Conservation (phyloP, 2,888 invertebrate genomes). For the Cheilosia urbana region DNA sequence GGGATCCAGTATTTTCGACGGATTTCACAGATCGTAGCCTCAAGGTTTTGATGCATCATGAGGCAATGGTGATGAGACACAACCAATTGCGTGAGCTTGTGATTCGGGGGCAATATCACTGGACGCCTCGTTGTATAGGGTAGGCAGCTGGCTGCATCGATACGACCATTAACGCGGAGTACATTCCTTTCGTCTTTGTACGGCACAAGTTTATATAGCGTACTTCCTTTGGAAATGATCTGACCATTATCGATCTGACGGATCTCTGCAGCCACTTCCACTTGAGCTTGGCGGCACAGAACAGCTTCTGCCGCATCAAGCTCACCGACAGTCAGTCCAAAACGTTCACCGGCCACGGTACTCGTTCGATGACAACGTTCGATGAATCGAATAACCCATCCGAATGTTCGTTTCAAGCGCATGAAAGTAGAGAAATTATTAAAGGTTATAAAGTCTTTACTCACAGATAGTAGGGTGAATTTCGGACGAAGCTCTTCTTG, state of each 20-base stretch:
- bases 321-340: neutral
- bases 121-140: constrained; percentile 40
- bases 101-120: constrained; percentile 35
- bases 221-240: constrained; percentile 2
- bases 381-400: neutral
- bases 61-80: constrained; percentile 10
- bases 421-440: constrained; percentile 29
- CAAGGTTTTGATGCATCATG: constrained; percentile 50
- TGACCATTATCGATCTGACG: neutral
- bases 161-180: constrained; percentile 44
- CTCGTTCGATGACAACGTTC: too few relatives aligned
- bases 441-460: constrained; percentile 14
- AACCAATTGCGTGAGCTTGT: constrained; percentile 19
- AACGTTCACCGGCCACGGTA: neutral
- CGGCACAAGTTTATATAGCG: constrained; percentile 21
- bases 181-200: constrained; percentile 25
- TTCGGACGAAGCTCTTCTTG: constrained; percentile 25
- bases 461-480: constrained; percentile 11
- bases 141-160: constrained; percentile 58
- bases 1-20: constrained; percentile 46
- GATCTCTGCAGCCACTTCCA: constrained; percentile 18
- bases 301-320: constrained; percentile 6
- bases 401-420: constrained; percentile 12
- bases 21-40: constrained; percentile 32
- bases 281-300: constrained; percentile 37